Evolutionary conservation across 1,140 invertebrate species (phyloP), one percentile per base, ranked within the genome.

Genomic region (Drosophila mauritiana): DNA sequence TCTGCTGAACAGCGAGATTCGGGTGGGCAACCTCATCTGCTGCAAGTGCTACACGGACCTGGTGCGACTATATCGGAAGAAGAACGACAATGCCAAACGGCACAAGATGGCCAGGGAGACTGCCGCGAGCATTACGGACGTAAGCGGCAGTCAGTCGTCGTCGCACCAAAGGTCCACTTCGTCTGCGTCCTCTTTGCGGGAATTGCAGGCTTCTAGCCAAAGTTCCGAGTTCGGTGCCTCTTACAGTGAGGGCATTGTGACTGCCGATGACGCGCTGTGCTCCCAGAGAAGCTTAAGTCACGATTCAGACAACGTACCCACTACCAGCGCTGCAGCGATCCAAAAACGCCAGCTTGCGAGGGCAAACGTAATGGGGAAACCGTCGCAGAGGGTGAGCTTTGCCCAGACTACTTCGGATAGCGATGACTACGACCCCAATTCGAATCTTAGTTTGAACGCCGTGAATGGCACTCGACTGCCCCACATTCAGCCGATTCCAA

Each of bases 401-500:
- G 36, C 31, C 1, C 12, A 6, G 45, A 43, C 5, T 3, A 8
- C 10, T 3, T 31, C n/a, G 0, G 17, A n/a, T 2, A 46, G 36
- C 0, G 83, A 86, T 11, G 77, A 80, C 22, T 80, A 84, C 7
- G 85, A 81, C 7, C 10, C 68, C 1, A 56, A 64, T 11, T 69
- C 65, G 1, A 34, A 56, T 13, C 42, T 89, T 4, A 90, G 85
- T 36, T 48, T 90, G 6, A 90, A 90, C 43, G 85, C 85, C 0
- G 59, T 90, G 0, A 90, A 90, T 58, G 85, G 85, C 0, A 90
- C 85, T 0, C 64, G 86, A 2, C 20, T 85, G 4, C 85, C 85
- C 0, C 53, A 90, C 12, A 42, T 81, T 11, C 85, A 90, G 36
- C 85, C 85, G 0, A 86, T 90, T 5, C 85, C 85, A 2, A 76